Evolutionary conservation across 2,113 vertebrate species (phyloP).

Genomic region (Hipposideros armiger): DNA sequence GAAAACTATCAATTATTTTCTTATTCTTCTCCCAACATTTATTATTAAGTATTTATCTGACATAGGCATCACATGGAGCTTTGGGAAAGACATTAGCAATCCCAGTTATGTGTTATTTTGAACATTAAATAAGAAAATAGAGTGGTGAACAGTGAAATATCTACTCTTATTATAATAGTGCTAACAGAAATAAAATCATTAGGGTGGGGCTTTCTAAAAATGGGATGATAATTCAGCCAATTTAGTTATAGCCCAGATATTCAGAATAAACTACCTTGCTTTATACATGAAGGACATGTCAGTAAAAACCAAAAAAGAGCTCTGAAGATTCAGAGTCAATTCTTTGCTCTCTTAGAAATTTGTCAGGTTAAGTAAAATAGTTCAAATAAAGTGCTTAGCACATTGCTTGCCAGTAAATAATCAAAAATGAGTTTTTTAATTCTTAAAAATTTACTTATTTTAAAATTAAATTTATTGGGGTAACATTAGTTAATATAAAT

Average conservation of each 20-base stretch:
- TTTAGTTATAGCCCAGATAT: constrained; percentile 29
- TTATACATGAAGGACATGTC: background rate
- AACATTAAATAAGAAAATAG: constrained; percentile 54
- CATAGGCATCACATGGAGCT: background rate
- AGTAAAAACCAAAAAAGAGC: constrained; percentile 5
- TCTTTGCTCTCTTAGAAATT: background rate
- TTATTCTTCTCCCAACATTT: background rate
- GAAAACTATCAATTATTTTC: constrained; percentile 47
- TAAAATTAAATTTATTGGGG: background rate
- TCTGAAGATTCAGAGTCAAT: background rate
- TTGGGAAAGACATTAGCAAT: constrained; percentile 40
- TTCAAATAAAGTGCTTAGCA: constrained; percentile 27
- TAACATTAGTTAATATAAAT: background rate
- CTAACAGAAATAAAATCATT: constrained; percentile 42
- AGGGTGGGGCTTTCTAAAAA: constrained; percentile 28
- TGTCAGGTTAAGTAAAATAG: constrained; percentile 54
- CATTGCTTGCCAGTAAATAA: constrained; percentile 9
- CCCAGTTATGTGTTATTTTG: constrained; percentile 63
- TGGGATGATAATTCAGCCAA: background rate
- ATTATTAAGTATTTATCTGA: constrained; percentile 35
- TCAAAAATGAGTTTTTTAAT: constrained; percentile 3
- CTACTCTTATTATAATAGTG: background rate
- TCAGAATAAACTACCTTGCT: background rate
- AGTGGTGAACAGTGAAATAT: background rate
- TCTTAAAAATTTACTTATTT: background rate